A percentile compares a stretch with the other conserved stretches of the same genome.
These are phyloP conservation scores for Vulpes ferrilata DNA, from an alignment of 2,113 vertebrate genomes.

Conservation along the genomic window DNA sequence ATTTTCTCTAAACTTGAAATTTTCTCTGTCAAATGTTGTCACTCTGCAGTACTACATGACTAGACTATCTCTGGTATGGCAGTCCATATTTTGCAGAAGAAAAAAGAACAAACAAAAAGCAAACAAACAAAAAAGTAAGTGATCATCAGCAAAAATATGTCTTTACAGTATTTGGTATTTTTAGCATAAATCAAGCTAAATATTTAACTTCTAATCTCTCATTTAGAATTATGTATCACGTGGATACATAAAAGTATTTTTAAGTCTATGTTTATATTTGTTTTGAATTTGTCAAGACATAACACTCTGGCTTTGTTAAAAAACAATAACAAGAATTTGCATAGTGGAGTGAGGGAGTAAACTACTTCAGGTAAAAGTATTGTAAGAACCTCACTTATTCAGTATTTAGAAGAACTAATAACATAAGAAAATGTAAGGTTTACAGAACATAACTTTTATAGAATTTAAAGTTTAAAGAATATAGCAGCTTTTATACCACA, in stretches of 20 bases:
- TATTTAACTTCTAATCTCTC: neutral
- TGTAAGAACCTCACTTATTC: neutral
- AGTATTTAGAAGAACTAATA: neutral
- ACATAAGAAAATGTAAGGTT: neutral
- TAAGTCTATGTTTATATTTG: neutral
- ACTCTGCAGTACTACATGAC: neutral
- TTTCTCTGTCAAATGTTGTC: neutral
- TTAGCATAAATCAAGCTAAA: neutral
- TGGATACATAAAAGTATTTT: neutral
- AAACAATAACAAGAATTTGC: neutral
- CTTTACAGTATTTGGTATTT: neutral
- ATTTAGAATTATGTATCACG: neutral
- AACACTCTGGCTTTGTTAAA: neutral
- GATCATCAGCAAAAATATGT: neutral
- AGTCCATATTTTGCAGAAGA: neutral
- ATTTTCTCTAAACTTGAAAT: neutral
- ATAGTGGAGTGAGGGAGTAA: neutral
- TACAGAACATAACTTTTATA: neutral
- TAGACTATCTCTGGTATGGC: neutral
- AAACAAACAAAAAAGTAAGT: neutral
- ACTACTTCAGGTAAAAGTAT: neutral
- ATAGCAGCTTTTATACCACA: neutral
- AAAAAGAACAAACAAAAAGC: neutral
- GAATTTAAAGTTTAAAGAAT: conserved; percentile 9
- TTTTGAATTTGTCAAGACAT: neutral